A percentile compares a stretch with the other conserved stretches of the same genome.
phyloP scores from a whole-genome alignment of 2,797 vertebrate genomes.

The Takifugu rubripes region DNA sequence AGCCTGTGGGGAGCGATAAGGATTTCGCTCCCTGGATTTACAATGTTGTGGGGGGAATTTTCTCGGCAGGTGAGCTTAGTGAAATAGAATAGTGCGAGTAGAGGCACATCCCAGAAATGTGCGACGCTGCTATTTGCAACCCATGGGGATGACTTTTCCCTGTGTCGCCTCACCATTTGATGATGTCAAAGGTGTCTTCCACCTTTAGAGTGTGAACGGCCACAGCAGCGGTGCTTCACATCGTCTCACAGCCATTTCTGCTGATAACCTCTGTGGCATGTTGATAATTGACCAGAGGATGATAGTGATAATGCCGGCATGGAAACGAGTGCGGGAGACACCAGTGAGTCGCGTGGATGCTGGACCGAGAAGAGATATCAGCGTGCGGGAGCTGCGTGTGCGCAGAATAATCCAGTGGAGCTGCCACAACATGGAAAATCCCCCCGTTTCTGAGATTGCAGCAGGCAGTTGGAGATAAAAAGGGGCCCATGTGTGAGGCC shows the following conservation, averaged over 20 bases:
- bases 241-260: slow-evolving; percentile 2
- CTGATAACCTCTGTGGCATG: slow-evolving; percentile 13
- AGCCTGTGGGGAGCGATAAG: slow-evolving; percentile 10
- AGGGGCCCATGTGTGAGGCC: slow-evolving; percentile 1
- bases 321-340: slow-evolving; percentile 11
- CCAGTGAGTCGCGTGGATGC: slow-evolving; percentile 14
- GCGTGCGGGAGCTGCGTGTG: slow-evolving; percentile 23
- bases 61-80: slow-evolving; percentile 34
- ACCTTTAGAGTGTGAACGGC: not conserved
- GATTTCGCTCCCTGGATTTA: slow-evolving; percentile 5
- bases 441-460: slow-evolving; percentile 19
- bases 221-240: slow-evolving; percentile 1
- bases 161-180: slow-evolving; percentile 13
- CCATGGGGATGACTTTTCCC: slow-evolving; percentile 14
- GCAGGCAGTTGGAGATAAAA: slow-evolving; percentile 26
- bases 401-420: slow-evolving; percentile 37
- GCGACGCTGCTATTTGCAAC: slow-evolving; percentile 12
- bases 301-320: slow-evolving; percentile 1
- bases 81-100: slow-evolving; percentile 34
- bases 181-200: slow-evolving; percentile 5
- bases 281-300: slow-evolving; percentile 17
- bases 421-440: slow-evolving; percentile 33
- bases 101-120: slow-evolving; percentile 19
- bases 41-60: slow-evolving; percentile 21
- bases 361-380: slow-evolving; percentile 22